Percentiles rank a stretch among this genome's conserved stretches.
Evolutionary conservation across 2,113 vertebrate genomes (phyloP).

Genomic region (Megalops atlanticus): DNA sequence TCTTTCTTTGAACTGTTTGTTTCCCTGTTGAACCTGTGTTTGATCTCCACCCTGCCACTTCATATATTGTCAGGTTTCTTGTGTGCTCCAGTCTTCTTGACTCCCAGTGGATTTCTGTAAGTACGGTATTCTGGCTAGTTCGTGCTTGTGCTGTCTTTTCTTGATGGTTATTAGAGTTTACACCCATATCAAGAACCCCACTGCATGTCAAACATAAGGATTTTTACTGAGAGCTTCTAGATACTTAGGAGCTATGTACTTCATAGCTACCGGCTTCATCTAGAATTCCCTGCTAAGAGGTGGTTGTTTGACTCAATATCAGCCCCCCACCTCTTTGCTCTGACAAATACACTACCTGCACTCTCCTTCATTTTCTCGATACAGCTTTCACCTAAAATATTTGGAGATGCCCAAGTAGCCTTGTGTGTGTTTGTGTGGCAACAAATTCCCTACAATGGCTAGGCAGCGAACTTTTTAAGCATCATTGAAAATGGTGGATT

Average conservation of each 20-base stretch:
- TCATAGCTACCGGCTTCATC: not conserved
- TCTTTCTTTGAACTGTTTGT: not conserved
- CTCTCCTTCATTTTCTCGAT: not conserved
- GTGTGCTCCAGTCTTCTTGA: not conserved
- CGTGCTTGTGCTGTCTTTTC: not conserved
- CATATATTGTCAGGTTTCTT: not conserved
- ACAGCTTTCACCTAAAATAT: not conserved
- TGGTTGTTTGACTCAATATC: not conserved
- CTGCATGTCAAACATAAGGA: not conserved
- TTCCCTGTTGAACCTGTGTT: not conserved
- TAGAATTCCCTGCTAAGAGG: not conserved
- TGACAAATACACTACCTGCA: not conserved
- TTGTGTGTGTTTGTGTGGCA: not conserved
- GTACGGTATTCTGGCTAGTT: not conserved
- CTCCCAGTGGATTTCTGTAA: not conserved
- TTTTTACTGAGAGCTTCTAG: not conserved
- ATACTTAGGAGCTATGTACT: no score
- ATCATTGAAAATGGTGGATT: no score
- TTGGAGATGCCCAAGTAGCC: not conserved
- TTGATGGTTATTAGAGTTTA: not conserved
- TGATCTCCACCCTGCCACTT: not conserved
- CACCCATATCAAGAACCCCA: not conserved
- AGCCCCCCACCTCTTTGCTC: not conserved
- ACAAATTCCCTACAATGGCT: no score
- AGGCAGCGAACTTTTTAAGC: no score